Base-by-base conservation (phyloP, 1,140 invertebrate genomes). In the Megalopta genalis region DNA sequence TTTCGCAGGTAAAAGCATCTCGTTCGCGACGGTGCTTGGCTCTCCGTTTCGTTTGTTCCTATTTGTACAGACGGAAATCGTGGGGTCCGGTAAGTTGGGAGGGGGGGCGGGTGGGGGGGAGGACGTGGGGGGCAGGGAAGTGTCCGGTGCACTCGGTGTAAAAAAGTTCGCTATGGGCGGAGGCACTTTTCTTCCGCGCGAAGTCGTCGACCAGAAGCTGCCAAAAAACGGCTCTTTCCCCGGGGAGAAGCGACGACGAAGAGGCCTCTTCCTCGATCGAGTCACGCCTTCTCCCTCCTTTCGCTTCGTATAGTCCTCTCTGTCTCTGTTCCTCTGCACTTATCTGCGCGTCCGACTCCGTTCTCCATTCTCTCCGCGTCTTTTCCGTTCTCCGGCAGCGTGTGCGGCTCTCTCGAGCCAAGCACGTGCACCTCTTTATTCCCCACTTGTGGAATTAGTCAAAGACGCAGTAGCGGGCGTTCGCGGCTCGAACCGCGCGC, bases 371-470 rank as follows among this genome's bases (percentile, higher is more conserved):
- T n/a, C 69, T 42, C 37, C 32, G 37, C 49, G 69, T 65, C 60
- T 64, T 27, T 32, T 32, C 64, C 32, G 12, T 46, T 37, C 18
- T 37, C 39, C 66, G 7, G 27, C 23, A 27, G 23, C 65, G 66
- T 23, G 66, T 23, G 42, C 63, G 46, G 18, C 66, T 52, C 39
- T 49, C 64, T n/a, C 59, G 77, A 64, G 27, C 10, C 25, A 76
- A 27, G 71, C 82, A 84, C 83, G 82, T 85, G 72, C 64, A 64
- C 42, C n/a, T 52, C 71, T 21, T n/a, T 57, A 77, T 59, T 52
- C 66, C 80, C 6, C 46, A 23, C 42, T 21, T 27, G 21, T 27
- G 64, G 60, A 52, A 37, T 32, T 23, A 46, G 46, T 67, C 52
- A 74, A 73, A 52, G 68, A 81, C 63, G 63, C 37, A 27, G 49